A percentile compares a stretch with the other conserved stretches of the same genome.
Conservation (phyloP, 2,113 vertebrate genomes). For the Neolamprologus ventralis region DNA sequence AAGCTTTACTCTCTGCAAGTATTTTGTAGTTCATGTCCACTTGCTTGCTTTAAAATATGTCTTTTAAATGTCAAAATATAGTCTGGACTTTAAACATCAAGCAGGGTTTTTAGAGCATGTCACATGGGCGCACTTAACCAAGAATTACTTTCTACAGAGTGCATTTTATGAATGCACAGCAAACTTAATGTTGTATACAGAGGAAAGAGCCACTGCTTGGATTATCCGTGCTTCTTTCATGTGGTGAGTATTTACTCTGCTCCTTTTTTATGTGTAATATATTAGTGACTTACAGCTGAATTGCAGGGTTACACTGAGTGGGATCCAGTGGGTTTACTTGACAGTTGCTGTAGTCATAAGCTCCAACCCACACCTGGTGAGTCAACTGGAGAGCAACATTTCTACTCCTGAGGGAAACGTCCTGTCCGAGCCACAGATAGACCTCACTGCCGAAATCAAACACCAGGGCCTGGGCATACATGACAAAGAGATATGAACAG, state of each 20-base stretch:
- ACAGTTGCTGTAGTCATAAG: slow-evolving; percentile 76
- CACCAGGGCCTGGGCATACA: slow-evolving; percentile 64
- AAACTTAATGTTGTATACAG: background rate
- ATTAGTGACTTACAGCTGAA: slow-evolving; percentile 36
- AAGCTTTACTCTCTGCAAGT: background rate
- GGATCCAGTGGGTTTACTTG: slow-evolving; percentile 73
- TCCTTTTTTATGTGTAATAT: background rate
- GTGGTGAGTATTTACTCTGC: background rate
- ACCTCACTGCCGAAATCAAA: slow-evolving; percentile 78
- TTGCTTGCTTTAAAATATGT: background rate
- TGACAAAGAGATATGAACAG: background rate
- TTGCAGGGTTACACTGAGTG: slow-evolving; percentile 25
- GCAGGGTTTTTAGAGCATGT: background rate
- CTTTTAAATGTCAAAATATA: background rate
- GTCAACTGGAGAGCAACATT: slow-evolving; percentile 68
- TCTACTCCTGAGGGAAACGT: slow-evolving; percentile 52
- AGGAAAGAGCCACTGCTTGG: background rate
- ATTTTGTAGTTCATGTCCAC: background rate
- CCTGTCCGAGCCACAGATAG: slow-evolving; percentile 74
- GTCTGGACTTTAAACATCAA: background rate
- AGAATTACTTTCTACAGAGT: background rate
- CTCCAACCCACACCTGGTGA: slow-evolving; percentile 71
- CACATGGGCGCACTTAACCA: background rate
- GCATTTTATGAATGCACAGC: background rate
- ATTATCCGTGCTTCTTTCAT: background rate